Conservation (phyloP, 2,888 invertebrate genomes). For the Lymantria monacha region DNA sequence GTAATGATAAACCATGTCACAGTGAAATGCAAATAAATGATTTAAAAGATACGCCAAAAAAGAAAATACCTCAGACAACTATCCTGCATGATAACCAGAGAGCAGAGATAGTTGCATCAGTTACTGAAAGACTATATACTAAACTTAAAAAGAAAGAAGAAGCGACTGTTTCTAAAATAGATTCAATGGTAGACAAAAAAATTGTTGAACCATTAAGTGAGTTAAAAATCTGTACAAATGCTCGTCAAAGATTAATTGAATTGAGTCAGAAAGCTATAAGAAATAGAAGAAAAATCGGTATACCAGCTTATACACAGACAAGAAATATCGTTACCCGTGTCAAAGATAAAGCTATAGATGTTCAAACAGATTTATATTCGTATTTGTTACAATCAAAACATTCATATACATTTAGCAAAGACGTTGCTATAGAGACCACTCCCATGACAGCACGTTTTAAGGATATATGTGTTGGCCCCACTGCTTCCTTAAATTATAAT, state of each 20-base stretch:
- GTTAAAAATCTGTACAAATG: conserved; percentile 81
- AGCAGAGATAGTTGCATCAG: conserved; percentile 87
- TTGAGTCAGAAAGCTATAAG: conserved; percentile 82
- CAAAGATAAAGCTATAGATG: conserved; percentile 81
- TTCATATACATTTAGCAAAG: conserved; percentile 47
- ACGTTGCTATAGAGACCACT: conserved; percentile 67
- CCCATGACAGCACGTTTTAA: conserved; percentile 74
- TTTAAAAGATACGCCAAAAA: conserved; percentile 33
- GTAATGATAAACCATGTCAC: conserved; percentile 41
- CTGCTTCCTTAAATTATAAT: conserved; percentile 50
- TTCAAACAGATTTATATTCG: conserved; percentile 76
- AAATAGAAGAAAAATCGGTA: conserved; percentile 74
- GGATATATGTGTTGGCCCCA: conserved; percentile 68
- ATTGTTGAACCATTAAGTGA: conserved; percentile 75
- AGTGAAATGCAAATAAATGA: conserved; percentile 44
- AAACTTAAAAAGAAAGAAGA: conserved; percentile 80
- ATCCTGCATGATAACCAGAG: conserved; percentile 76
- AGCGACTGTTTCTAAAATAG: conserved; percentile 62
- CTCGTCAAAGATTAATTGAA: conserved; percentile 81
- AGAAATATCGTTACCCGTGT: conserved; percentile 71
- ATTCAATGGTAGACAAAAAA: conserved; percentile 66
- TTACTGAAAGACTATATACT: conserved; percentile 85
- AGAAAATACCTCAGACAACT: conserved; percentile 48
- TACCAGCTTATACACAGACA: conserved; percentile 83
- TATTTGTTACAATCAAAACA: conserved; percentile 56